A percentile compares a stretch with the other conserved stretches of the same genome.
Conservation (phyloP, 2,797 vertebrate species). For the Eulemur mongoz region DNA sequence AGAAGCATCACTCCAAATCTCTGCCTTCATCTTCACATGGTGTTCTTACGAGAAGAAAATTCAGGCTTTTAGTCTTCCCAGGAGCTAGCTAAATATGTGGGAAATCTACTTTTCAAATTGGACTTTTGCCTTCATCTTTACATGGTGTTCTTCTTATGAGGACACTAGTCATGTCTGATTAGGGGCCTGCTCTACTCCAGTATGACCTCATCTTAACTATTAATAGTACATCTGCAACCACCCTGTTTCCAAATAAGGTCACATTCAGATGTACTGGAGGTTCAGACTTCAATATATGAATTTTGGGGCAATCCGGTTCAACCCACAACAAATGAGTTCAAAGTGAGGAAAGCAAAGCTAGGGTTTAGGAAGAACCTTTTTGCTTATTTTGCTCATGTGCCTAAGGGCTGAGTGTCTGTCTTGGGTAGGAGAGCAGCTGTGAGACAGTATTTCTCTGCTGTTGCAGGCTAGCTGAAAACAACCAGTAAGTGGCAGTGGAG, state of each 20-base stretch:
- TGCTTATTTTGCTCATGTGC: background rate
- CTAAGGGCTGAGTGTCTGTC: background rate
- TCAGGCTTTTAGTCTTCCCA: background rate
- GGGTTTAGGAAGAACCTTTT: background rate
- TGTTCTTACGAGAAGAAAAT: background rate
- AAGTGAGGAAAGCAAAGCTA: background rate
- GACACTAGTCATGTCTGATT: background rate
- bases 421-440: background rate
- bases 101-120: slow-evolving; percentile 23
- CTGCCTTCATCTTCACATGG: background rate
- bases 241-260: background rate
- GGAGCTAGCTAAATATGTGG: slow-evolving; percentile 21
- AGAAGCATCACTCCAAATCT: background rate
- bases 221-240: background rate
- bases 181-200: background rate
- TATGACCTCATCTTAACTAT: background rate
- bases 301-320: background rate
- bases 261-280: background rate
- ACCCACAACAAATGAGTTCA: background rate
- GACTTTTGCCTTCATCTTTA: background rate
- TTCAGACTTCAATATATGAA: background rate
- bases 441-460: background rate
- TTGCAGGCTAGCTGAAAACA: background rate
- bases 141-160: background rate
- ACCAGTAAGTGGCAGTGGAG: background rate